Base-by-base conservation (phyloP, 2,888 invertebrate genomes). In the Tineola bisselliella region DNA sequence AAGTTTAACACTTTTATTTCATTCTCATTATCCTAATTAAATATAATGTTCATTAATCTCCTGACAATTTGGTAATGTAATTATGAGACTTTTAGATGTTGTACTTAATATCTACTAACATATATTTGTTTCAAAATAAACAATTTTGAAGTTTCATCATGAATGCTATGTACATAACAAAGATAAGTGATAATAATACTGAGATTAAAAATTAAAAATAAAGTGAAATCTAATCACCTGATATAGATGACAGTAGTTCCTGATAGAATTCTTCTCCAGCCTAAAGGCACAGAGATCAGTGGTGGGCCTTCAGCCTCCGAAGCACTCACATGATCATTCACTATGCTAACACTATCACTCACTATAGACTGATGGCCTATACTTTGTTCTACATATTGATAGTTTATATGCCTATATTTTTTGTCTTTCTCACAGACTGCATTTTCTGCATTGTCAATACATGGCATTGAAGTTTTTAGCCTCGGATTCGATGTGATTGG, bases 331-430 rank as follows among this genome's bases (percentile, higher is more conserved):
- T 15, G 48, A 11, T 30, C 25, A 15, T n/a, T 10, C 25, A 18
- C n/a, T 19, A 56, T 12, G 76, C 81, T 86, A 67, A 87, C 84
- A 77, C 83, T 84, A 68, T 87, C 86, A 78, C 87, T 87, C 68
- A 87, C 84, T 76, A 86, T 84, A 25, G 86, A 84, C 56, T 87
- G 87, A 69, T 87, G 87, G 62, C 84, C 81, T 64, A 87, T 82
- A 81, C 84, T 87, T 70, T 87, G 87, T 81, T 87, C 87, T 76
- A 87, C 75, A 70, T 87, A 79, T 72, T 87, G 87, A 74, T 87
- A 88, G 80, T 87, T 87, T 70, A 87, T 78, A 78, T 62, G 13
- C 18, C 52, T 48, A 19, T 76, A 82, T 72, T 78, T 79, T 66
- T 84, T 84, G 57, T 76, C 77, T 15, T 15, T 54, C n/a, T 18